phyloP scores from a whole-genome alignment of 1,140 invertebrate genomes.

The Anastrepha ludens region DNA sequence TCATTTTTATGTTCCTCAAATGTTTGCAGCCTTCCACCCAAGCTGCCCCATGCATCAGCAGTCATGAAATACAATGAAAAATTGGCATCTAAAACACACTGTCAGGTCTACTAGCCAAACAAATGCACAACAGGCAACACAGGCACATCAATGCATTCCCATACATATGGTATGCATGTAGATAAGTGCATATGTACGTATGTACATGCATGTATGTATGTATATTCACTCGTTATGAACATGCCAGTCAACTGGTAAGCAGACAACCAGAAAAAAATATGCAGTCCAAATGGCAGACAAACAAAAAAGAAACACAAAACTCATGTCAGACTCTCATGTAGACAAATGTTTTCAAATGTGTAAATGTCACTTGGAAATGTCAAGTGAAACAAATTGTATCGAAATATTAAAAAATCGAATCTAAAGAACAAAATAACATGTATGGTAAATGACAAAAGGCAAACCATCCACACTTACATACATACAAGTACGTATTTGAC shows the following conservation, averaged over 20 bases:
- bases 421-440: neutral
- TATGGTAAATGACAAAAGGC: too few relatives aligned
- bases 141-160: neutral
- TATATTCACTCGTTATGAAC: neutral
- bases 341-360: conserved; percentile 53
- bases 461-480: too few relatives aligned
- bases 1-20: too few relatives aligned
- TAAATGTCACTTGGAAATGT: conserved; percentile 52
- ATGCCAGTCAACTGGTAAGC: neutral
- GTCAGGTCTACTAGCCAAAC: conserved; percentile 4
- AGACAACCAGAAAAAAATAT: neutral
- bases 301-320: neutral
- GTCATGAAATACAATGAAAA: neutral
- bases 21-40: too few relatives aligned
- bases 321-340: conserved; percentile 1
- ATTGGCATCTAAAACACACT: neutral
- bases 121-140: neutral
- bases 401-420: conserved; percentile 36
- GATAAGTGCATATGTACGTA: neutral
- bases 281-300: conserved; percentile 27
- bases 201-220: neutral
- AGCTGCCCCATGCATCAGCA: too few relatives aligned
- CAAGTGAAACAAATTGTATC: conserved; percentile 40
- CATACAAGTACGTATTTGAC: neutral
- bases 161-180: neutral